These are phyloP conservation scores for Kuschelorhynchus macadamiae DNA, from an alignment of 2,888 invertebrate genomes.

Conservation along the genomic window DNA sequence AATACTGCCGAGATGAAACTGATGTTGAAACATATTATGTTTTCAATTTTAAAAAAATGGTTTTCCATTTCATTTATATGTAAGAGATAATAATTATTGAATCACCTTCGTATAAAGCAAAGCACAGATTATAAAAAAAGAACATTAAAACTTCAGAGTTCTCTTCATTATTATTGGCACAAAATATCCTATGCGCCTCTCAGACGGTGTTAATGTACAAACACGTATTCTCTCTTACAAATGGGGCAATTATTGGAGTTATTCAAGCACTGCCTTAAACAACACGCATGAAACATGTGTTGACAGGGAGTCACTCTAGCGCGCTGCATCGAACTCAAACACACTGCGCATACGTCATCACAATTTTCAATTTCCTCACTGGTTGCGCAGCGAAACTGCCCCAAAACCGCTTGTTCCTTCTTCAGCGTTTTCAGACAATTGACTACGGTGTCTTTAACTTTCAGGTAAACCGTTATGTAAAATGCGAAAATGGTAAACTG, in stretches of 20 bases:
- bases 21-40: too few species aligned
- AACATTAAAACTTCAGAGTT: too few species aligned
- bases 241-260: constrained; percentile 80
- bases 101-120: too few species aligned
- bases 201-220: constrained; percentile 58
- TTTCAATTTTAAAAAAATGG: too few species aligned
- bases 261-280: constrained; percentile 81
- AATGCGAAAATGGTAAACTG: constrained; percentile 73
- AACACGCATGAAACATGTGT: constrained; percentile 85
- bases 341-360: constrained; percentile 86
- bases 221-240: constrained; percentile 77
- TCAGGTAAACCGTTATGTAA: constrained; percentile 78
- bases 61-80: too few species aligned
- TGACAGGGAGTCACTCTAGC: constrained; percentile 85
- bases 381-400: constrained; percentile 77
- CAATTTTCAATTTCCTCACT: constrained; percentile 76
- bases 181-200: too few species aligned
- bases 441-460: constrained; percentile 75
- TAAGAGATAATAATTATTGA: too few species aligned
- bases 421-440: constrained; percentile 73
- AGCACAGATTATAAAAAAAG: too few species aligned
- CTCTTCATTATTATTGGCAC: too few species aligned
- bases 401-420: constrained; percentile 75
- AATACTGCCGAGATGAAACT: too few species aligned
- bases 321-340: constrained; percentile 78